Base-by-base conservation (phyloP, 1,140 invertebrate species). In the Dryas iulia region DNA sequence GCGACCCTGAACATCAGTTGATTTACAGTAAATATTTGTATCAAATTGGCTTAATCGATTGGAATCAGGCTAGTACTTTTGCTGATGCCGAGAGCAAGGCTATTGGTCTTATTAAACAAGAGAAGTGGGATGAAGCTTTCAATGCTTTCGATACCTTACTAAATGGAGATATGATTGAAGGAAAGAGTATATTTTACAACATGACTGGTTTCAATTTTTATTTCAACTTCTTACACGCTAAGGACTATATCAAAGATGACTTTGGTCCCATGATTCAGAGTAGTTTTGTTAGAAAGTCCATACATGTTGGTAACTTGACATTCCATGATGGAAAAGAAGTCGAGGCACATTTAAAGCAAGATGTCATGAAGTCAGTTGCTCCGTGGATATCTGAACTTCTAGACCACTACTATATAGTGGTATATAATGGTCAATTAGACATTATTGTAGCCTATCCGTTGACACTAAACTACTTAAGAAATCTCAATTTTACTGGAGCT, bases 351-450 rank as follows among this genome's bases (percentile, higher is more conserved):
- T 82, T 98, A 5, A 94, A 95, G 59, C 83, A 92, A 24, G 98
- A 98, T 92, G 93, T 98, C 0, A 97, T 98, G 95, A 93, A 97
- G 76, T 96, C 96, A 0, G 94, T 97, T 23, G 95, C 96, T 39
- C 94, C 94, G 1, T 95, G 95, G 94, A 90, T 98, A 54, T 91
- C 94, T 5, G 94, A 95, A 63, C 85, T 98, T 0, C 94, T 92
- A 74, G 94, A 80, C 57, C 77, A 94, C 66, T 97, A 97, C 76
- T 94, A 93, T 83, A 93, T 96, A 3, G 89, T 96, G 4, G 93
- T 96, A 58, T 98, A 97, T 82, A 97, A 95, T 79, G 97, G 97
- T 0, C 96, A 97, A 79, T 80, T 98, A 33, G 97, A 98, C 81
- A 95, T 98, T 14, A 97, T 97, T 76, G 95, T 97, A 1, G 95